Evolutionary conservation across 2,888 invertebrate genomes (phyloP).

Genomic region (Platycnemis pennipes): DNA sequence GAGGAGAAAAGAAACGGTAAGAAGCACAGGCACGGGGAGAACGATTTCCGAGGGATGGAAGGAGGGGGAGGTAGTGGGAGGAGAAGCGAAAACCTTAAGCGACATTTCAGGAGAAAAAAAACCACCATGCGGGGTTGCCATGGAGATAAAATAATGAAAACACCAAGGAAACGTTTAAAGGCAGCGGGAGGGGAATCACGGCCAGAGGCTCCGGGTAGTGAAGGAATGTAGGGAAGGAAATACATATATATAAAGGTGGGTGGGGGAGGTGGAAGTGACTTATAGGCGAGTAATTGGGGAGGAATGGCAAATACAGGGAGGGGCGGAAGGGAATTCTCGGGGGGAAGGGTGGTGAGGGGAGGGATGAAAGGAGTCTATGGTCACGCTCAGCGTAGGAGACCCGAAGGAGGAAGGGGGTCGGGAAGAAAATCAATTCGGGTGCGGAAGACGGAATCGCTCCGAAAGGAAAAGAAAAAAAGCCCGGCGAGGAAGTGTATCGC

Average conservation of each 20-base stretch:
- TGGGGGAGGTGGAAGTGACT: too few species aligned
- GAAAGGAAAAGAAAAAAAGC: background rate
- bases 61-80: background rate
- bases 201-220: too few species aligned
- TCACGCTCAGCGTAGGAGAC: background rate
- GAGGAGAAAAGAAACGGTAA: too few species aligned
- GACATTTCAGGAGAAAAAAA: background rate
- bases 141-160: background rate
- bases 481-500: background rate
- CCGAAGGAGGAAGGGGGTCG: background rate
- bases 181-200: background rate
- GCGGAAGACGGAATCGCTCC: background rate
- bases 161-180: background rate
- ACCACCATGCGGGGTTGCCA: background rate
- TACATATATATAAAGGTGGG: too few species aligned
- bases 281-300: background rate
- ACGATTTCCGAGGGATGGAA: too few species aligned
- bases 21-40: too few species aligned
- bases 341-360: background rate
- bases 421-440: conserved; percentile 13
- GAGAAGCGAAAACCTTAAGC: background rate
- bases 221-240: too few species aligned
- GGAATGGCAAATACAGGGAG: background rate
- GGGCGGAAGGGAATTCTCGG: background rate
- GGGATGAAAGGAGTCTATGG: background rate